A percentile compares a stretch with the other conserved stretches of the same genome.
phyloP scores from a whole-genome alignment of 2,797 vertebrate species.

The Chiloscyllium punctatum region DNA sequence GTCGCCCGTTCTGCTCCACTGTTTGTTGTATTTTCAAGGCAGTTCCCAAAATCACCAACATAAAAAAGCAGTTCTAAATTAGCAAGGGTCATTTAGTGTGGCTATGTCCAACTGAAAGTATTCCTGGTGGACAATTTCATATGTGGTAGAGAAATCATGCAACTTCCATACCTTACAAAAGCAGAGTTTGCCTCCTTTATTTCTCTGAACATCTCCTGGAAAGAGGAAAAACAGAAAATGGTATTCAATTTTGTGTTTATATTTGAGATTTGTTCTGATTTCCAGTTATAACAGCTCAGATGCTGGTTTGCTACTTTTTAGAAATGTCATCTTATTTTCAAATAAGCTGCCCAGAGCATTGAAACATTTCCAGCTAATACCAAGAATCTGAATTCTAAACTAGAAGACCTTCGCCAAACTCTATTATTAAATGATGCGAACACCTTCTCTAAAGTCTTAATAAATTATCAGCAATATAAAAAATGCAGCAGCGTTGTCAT shows the following conservation, averaged over 20 bases:
- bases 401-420: background rate
- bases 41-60: background rate
- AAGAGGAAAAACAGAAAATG: background rate
- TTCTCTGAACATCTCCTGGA: conserved; percentile 14
- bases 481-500: background rate
- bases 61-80: background rate
- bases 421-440: background rate
- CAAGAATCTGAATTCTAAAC: background rate
- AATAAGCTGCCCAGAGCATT: background rate
- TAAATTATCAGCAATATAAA: background rate
- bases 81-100: too few relatives aligned
- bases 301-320: background rate
- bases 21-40: background rate
- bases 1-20: background rate
- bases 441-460: background rate
- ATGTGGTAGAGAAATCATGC: background rate
- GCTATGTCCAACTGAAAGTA: background rate
- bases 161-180: background rate
- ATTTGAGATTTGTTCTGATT: background rate
- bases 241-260: background rate
- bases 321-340: background rate
- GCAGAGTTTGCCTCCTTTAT: background rate
- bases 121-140: background rate
- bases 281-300: background rate
- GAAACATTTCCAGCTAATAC: background rate